phyloP scores from a whole-genome alignment of 2,888 invertebrate genomes.

The Phorcus lineatus region DNA sequence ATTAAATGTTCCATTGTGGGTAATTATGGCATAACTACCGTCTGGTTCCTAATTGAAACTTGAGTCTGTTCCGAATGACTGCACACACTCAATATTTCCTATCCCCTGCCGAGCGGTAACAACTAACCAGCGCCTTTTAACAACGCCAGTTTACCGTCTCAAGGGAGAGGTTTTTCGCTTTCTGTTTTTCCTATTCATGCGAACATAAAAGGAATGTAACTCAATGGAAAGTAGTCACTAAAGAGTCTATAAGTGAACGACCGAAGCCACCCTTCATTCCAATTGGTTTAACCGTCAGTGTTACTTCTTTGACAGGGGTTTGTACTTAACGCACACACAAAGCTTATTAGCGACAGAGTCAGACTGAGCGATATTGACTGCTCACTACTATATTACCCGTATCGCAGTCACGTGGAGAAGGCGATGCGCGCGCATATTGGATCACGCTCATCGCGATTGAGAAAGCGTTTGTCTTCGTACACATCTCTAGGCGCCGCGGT shows the following conservation, averaged over 20 bases:
- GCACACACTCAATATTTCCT: neutral
- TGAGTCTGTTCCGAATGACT: neutral
- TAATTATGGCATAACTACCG: no score
- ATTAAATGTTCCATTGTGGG: no score
- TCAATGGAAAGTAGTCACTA: neutral
- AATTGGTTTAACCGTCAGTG: neutral
- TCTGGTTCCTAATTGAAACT: no score
- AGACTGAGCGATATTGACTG: slow-evolving; percentile 18
- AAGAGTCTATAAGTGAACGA: neutral
- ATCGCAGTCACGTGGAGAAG: neutral
- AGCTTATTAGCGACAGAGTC: slow-evolving; percentile 18
- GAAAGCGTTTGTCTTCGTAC: no score
- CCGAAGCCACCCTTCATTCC: neutral
- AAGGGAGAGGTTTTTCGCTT: neutral
- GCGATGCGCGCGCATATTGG: slow-evolving; percentile 2
- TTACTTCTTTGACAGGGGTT: slow-evolving; percentile 5
- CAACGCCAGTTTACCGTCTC: neutral
- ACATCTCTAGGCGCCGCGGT: no score
- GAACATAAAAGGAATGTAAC: neutral
- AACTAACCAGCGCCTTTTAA: neutral
- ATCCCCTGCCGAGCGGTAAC: neutral
- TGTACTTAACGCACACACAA: slow-evolving; percentile 12
- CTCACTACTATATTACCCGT: slow-evolving; percentile 18
- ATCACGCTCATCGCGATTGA: no score
- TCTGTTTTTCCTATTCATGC: neutral